Base-by-base conservation (phyloP, 2,113 vertebrate species). In the Silurus asotus region DNA sequence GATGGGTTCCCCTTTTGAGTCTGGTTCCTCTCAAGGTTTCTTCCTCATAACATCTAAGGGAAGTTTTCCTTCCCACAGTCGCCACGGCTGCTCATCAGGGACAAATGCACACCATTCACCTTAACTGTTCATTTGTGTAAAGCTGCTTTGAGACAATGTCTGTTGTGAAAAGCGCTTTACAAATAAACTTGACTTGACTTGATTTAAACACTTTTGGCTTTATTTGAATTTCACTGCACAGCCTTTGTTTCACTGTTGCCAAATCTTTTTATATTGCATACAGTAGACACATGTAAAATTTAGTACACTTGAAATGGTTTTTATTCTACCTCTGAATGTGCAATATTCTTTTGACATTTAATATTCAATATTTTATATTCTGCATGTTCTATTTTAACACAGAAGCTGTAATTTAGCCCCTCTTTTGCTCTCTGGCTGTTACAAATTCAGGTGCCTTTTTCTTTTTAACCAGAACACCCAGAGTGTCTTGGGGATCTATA, bases 351-450 rank as follows among this genome's bases (percentile, higher is more conserved):
- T 37, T 37, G 37, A 37, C 37, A 37, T 77, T 88, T 23, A 67
- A 20, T 62, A 25, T 84, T 48, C 84, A 37, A 37, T 37, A 37
- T 37, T 37, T 37, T 37, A 37, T 37, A 37, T 37, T 37, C 37
- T 37, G 37, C 37, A 37, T 2, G 37, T 64, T 51, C 69, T 51
- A 17, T 74, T 74, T 23, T 28, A 8, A 49, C 6, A 45, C 28
- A 62, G 64, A 85, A 85, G 56, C 76, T 83, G 75, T 87, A 62
- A 83, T 88, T 89, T 85, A 88, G 64, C 80, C 81, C 82, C 65
- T 48, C 55, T 82, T 51, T n/a, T 72, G 87, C 83, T 84, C 76
- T 79, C 53, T 83, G 49, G 45, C 77, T 81, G 67, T 84, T 51
- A 72, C 49, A 77, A 79, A 14, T 59, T 55, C 77, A 77, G 70